Base-by-base conservation (phyloP, 2,888 invertebrate genomes). In the Lasiommata megera region DNA sequence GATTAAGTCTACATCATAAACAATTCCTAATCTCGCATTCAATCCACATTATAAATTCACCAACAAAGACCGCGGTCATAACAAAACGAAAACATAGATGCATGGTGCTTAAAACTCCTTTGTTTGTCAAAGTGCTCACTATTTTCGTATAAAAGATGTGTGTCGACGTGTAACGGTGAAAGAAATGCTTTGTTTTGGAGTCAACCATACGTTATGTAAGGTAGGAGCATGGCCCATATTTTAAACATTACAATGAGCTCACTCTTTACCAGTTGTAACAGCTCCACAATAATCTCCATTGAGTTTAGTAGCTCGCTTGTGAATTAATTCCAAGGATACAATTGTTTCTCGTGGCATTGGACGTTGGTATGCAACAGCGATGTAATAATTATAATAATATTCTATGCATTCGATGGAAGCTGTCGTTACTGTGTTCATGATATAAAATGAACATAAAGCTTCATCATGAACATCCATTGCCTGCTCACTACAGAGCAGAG, bases 281-380 rank as follows among this genome's bases (percentile, higher is more conserved):
- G 9, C 12, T 44, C 36, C 11, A 54, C 36, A 44, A 14, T 58
- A 37, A 54, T 50, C 28, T 29, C 43, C 43, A 44, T 48, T 43
- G 36, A 50, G 18, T 40, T 48, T 3, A 34, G 34, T 43, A 41
- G 28, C 43, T 53, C 31, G 37, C 56, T 56, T 47, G 52, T 55
- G 34, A 58, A 50, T 71, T 66, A 68, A 63, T 67, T 71, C 63
- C 69, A 74, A 71, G 70, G 71, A 68, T 71, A 66, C 69, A 70
- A 73, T 78, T 78, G 73, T 74, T 73, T 70, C 70, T 69, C 68
- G 63, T 61, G 65, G 48, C 34, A 48, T 41, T 61, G 55, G 38
- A 34, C 17, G 29, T 16, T 14, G 34, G 34, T 34, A 34, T 34
- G 34, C 34, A 34, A 34, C 11, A 34, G 34, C 11, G 34, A 34